phyloP scores from a whole-genome alignment of 2,113 vertebrate genomes.

The Mirza zaza region DNA sequence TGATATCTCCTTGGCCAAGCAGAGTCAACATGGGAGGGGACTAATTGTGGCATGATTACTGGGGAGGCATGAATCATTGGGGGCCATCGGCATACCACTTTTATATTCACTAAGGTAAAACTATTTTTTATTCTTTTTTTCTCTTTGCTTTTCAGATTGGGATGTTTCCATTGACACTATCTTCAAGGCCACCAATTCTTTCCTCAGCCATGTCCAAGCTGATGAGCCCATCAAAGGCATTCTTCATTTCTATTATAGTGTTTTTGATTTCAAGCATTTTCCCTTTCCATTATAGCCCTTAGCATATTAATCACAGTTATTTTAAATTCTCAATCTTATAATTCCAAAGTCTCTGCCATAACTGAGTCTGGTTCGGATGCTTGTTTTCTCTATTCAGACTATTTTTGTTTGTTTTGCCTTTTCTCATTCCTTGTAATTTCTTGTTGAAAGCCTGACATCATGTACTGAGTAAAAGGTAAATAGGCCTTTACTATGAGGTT shows the following conservation, averaged over 20 bases:
- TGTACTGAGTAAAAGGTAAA: neutral
- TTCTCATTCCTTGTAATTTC: neutral
- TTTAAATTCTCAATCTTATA: neutral
- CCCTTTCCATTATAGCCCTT: neutral
- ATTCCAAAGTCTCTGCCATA: neutral
- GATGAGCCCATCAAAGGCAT: neutral
- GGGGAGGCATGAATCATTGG: neutral
- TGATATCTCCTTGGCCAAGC: neutral
- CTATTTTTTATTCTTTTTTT: neutral
- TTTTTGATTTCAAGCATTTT: conserved; percentile 10
- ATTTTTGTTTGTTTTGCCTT: neutral
- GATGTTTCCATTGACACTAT: neutral
- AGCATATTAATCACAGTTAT: neutral
- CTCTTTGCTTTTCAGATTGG: neutral
- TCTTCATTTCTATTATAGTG: neutral
- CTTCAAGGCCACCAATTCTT: neutral
- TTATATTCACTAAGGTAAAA: neutral
- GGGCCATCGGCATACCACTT: neutral
- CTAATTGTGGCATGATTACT: neutral
- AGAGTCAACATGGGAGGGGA: neutral
- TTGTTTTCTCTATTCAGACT: neutral
- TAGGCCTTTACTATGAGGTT: neutral
- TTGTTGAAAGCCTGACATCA: neutral
- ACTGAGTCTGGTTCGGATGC: neutral
- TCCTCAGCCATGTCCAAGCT: neutral